These are phyloP conservation scores for Triplophysa rosa DNA, from an alignment of 2,113 vertebrate genomes.

Conservation along the genomic window DNA sequence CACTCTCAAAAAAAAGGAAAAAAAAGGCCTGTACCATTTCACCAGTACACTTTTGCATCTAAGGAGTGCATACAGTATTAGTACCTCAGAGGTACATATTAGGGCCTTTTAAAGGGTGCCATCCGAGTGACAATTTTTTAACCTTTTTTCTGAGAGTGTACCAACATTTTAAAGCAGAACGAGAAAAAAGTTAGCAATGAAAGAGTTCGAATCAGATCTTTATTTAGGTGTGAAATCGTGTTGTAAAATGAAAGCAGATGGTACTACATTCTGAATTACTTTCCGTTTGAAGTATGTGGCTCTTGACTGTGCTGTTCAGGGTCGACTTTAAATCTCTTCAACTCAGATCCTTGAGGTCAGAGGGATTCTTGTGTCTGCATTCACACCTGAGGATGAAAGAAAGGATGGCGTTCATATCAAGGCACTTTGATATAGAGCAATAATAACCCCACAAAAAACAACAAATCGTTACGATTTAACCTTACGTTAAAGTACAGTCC, in stretches of 20 bases:
- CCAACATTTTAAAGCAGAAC: neutral
- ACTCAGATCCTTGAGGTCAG: constrained; percentile 58
- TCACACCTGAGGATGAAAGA: neutral
- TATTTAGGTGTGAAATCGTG: constrained; percentile 75
- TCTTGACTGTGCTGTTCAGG: constrained; percentile 61
- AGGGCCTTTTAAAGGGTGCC: no score
- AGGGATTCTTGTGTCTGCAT: constrained; percentile 43
- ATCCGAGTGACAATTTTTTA: no score
- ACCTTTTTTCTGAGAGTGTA: no score
- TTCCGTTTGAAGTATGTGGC: constrained; percentile 77
- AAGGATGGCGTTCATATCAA: constrained; percentile 11
- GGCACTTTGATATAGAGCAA: neutral
- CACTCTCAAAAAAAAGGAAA: neutral
- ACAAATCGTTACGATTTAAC: neutral
- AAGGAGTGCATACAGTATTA: no score
- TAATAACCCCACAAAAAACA: constrained; percentile 8
- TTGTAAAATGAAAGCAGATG: constrained; percentile 80
- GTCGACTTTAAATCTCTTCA: constrained; percentile 61
- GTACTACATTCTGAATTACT: constrained; percentile 68
- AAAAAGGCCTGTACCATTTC: no score
- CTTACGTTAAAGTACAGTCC: neutral
- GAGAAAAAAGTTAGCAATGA: constrained; percentile 62
- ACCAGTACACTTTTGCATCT: no score
- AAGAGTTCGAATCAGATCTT: constrained; percentile 74
- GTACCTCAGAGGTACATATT: no score